These are phyloP conservation scores for Cichlasoma orientale DNA, from an alignment of 2,797 vertebrate species.

Conservation along the genomic window DNA sequence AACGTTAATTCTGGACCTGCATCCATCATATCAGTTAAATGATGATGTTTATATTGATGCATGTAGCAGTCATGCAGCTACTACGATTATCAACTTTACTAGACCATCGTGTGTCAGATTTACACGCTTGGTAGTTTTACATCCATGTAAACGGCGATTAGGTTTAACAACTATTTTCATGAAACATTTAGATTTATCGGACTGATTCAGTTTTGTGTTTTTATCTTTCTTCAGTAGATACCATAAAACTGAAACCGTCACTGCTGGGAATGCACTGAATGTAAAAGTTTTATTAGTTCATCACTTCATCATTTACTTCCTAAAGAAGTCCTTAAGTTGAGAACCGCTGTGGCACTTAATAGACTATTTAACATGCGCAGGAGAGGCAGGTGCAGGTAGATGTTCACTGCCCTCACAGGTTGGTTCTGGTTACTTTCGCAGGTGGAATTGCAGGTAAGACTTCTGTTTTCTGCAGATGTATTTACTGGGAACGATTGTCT, in stretches of 20 bases:
- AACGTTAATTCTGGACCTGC: background rate
- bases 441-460: background rate
- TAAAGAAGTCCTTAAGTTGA: fast-evolving
- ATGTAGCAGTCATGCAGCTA: too few species aligned
- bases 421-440: background rate
- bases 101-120: background rate
- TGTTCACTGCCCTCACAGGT: background rate
- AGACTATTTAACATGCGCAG: slow-evolving; percentile 20
- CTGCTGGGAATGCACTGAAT: background rate
- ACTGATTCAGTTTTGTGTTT: background rate
- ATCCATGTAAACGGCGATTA: background rate
- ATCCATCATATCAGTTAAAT: background rate
- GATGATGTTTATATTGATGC: background rate
- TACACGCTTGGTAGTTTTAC: background rate
- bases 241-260: background rate
- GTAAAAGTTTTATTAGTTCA: background rate
- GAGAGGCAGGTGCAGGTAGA: slow-evolving; percentile 1
- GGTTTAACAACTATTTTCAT: background rate
- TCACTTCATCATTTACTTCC: background rate
- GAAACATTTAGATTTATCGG: fast-evolving
- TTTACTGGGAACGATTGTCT: background rate
- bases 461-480: background rate
- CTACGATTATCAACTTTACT: background rate
- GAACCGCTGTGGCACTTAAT: background rate
- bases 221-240: background rate